Base-by-base conservation (phyloP, 2,113 vertebrate genomes). In the Saccopteryx leptura region DNA sequence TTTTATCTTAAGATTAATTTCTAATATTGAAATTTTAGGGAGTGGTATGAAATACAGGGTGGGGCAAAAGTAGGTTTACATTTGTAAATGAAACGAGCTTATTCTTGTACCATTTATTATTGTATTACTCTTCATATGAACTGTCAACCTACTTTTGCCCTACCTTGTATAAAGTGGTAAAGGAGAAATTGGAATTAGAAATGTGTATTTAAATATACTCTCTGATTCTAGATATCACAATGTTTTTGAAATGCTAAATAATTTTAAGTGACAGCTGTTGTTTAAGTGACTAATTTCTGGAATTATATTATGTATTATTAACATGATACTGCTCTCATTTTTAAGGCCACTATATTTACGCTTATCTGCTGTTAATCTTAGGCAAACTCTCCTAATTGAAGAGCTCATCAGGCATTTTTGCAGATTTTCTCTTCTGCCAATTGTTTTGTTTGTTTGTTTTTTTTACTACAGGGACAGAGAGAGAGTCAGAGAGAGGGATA, bases 1-100 rank as follows among this genome's bases (percentile, higher is more conserved):
- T 93, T 82, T 96, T 28, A 87, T 83, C 63, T 83, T 54, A 46
- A 90, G 87, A 85, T 31, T 71, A 69, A 69, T 48, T 92, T 94
- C 39, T 88, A 50, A 63, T 79, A 56, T n/a, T 75, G 19, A 85
- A 82, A 80, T 54, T 93, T 88, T 65, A 80, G 66, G 91, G 23
- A 75, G 24, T 63, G 11, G 7, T 56, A 88, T 88, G 60, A 84
- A 80, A 58, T 58, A 31, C 28, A 66, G 14, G n/a, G 28, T 66
- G 65, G 65, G 65, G 46, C 71, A 74, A 74, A 74, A 48, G 46
- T 24, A 48, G 39, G 39, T 72, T 72, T 26, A 48, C 21, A 48
- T 21, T 74, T 48, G 23, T 74, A 13, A 48, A 46, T 48, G 24
- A 69, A 69, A n/a, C n/a, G 33, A 46, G 23, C 26, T 48, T 74